Evolutionary conservation across 2,797 vertebrate species (phyloP).

Genomic region (Antrozous pallidus): DNA sequence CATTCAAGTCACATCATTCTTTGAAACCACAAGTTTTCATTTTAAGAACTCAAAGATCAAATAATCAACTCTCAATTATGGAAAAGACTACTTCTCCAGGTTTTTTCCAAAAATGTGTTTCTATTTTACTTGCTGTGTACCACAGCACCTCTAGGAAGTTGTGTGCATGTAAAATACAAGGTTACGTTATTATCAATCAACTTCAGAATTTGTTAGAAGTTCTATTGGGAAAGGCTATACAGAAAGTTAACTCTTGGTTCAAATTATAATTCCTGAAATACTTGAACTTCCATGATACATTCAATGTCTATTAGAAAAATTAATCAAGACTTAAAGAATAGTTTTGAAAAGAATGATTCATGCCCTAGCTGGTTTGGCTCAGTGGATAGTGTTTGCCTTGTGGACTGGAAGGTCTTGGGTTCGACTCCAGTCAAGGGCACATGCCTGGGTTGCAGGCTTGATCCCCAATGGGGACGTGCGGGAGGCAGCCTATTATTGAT

Average conservation of each 20-base stretch:
- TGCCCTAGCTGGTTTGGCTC: no score
- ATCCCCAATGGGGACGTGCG: no score
- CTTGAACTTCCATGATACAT: neutral
- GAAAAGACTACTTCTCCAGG: neutral
- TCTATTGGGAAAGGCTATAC: neutral
- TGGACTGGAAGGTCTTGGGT: no score
- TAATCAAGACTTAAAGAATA: constrained; percentile 13
- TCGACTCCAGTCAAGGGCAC: no score
- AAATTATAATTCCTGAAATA: constrained; percentile 20
- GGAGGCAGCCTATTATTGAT: no score
- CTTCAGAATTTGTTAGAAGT: neutral
- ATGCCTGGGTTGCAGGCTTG: no score
- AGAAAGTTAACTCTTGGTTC: neutral
- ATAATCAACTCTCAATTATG: constrained; percentile 18
- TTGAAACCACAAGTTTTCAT: constrained; percentile 21
- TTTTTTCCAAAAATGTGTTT: neutral
- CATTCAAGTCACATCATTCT: neutral
- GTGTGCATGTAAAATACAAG: neutral
- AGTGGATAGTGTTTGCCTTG: no score
- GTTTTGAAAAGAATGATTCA: constrained; percentile 8
- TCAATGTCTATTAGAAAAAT: constrained; percentile 20
- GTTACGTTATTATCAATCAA: neutral
- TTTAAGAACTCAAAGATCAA: constrained; percentile 33
- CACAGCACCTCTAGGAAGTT: neutral
- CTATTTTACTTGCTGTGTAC: neutral